Percentiles rank a stretch among this genome's conserved stretches.
phyloP scores from a whole-genome alignment of 2,797 vertebrate species.

The Octomys mimax region DNA sequence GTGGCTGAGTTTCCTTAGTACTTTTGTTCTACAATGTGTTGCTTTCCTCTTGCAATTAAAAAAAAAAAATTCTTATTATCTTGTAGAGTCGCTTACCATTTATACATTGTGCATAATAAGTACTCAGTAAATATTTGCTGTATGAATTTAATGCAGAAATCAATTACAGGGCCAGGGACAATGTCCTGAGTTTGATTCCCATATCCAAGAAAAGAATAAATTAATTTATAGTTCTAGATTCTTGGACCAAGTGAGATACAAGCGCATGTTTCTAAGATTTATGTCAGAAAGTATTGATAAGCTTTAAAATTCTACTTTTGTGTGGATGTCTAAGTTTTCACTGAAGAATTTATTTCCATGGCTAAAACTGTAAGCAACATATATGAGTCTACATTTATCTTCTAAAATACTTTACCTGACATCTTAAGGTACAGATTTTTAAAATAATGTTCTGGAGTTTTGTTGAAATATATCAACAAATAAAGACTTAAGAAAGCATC shows the following conservation, averaged over 20 bases:
- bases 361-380: conserved; percentile 30
- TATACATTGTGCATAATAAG: neutral
- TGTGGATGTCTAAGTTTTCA: neutral
- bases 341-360: conserved; percentile 16
- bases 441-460: neutral
- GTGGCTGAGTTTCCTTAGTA: neutral
- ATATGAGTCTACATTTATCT: neutral
- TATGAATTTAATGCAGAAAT: neutral
- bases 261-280: conserved; percentile 2
- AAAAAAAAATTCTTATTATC: neutral
- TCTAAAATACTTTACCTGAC: neutral
- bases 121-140: conserved; percentile 36
- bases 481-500: conserved; percentile 23
- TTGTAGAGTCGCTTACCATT: neutral
- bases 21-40: neutral
- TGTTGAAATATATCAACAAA: conserved; percentile 27
- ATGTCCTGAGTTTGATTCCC: no score
- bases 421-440: neutral
- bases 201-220: neutral
- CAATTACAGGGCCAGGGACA: neutral
- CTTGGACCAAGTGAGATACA: neutral
- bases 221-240: neutral
- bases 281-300: neutral
- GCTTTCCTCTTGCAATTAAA: neutral
- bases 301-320: conserved; percentile 37